Evolutionary conservation across 1,140 invertebrate genomes (phyloP), one percentile per base, ranked within the genome.

Genomic region (Tyrophagus putrescentiae): DNA sequence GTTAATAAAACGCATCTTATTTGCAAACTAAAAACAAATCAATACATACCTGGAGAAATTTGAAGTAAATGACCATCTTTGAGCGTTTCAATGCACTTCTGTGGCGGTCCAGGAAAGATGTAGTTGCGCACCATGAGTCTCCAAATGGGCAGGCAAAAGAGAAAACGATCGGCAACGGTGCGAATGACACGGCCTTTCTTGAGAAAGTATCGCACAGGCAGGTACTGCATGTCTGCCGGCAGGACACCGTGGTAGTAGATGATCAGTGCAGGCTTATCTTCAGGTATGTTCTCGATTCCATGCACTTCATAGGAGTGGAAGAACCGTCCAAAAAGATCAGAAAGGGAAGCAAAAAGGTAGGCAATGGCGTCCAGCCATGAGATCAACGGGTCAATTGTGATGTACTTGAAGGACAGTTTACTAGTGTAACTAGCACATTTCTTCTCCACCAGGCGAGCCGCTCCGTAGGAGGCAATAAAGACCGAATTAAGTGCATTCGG

Each of bases 211-310:
- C 85, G 83, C 0, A 91, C 80, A 61, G 88, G 80, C 65, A 98
- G 80, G 76, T 97, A 98, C 74, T 98, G 98, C 69, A 96, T 78
- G 74, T 98, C 95, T 42, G 97, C 81, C 7, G 95, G 95, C 65
- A 98, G 80, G 9, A 92, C 88, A 28, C 94, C 95, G 76, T 99
- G 95, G 70, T 98, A 98, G 71, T 91, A 98, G 42, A 98, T 83
- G 60, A 98, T 79, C 28, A 98, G 73, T 45, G 86, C 91, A 64
- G 88, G 81, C 4, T 85, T 82, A 58, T 80, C 74, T 21, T 80
- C 76, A 2, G 95, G 94, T 60, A 99, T 81, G 70, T 96, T 90
- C 71, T 98, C 90, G 45, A 97, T 64, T 0, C 94, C 93, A 52
- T 80, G 75, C 45, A 97, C 79, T 72, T 98, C 92, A 73, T 96